Base-by-base conservation (phyloP, 1,140 invertebrate genomes). In the Phocides pigmalion region DNA sequence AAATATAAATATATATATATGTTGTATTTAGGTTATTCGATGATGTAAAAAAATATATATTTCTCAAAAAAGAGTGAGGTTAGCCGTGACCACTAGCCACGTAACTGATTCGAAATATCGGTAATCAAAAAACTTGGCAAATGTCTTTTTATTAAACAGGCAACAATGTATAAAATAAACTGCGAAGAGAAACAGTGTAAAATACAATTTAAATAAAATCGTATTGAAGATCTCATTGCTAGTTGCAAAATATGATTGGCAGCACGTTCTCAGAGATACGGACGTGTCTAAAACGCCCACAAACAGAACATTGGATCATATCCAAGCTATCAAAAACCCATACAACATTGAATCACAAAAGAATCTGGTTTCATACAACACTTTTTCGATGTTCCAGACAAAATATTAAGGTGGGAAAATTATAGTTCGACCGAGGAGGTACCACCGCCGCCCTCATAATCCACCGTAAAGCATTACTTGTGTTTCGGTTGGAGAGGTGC, bases 271-370 rank as follows among this genome's bases (percentile, higher is more conserved):
- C 14, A 41, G 11, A 2, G 6, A 41, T 14, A 35, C 3, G 14
- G 11, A 28, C 5, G 5, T 50, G 14, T 53, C 28, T 6, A 22
- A 62, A 12, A 54, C 73, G 49, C 72, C 68, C 70, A 74, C 79
- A 47, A 42, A 70, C 67, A 74, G 68, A 62, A 64, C 51, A 64
- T 74, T 82, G 80, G 82, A 74, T 49, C 44, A 11, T 12, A 14
- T 74, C 80, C 80, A 86, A 84, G 65, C 76, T 76, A 84, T 86
- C 80, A 82, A 84, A 84, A 84, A 72, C 37, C 70, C 70, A 79
- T 82, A 78, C 72, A 70, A 68, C 51, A 39, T 46, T 62, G 68
- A 65, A 68, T 68, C 74, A 78, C 69, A 74, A 77, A 71, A 75
- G 72, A 72, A 59, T 70, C 62, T 41, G 42, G 25, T 72, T 72